phyloP scores from a whole-genome alignment of 2,888 invertebrate genomes.

The Heliconius hortense region DNA sequence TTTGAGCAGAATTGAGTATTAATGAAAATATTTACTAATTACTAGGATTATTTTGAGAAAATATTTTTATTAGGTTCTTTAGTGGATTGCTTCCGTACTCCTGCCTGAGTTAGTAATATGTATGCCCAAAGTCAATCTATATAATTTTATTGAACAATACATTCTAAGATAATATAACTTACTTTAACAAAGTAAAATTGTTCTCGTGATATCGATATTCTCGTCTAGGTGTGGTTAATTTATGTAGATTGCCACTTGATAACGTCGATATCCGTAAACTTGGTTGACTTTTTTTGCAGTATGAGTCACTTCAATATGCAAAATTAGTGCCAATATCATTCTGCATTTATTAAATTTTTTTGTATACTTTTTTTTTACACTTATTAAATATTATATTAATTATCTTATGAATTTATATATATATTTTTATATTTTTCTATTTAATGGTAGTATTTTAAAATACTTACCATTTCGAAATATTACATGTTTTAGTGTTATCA shows the following conservation, averaged over 20 bases:
- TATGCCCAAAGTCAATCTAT: not conserved
- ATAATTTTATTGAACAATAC: not conserved
- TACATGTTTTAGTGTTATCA: not conserved
- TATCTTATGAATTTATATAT: not conserved
- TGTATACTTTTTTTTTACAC: not conserved
- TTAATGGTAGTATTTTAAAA: not conserved
- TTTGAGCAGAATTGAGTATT: not conserved
- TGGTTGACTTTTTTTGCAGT: not conserved
- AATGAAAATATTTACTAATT: not conserved
- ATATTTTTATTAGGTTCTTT: not conserved
- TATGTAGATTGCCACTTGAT: constrained; percentile 9
- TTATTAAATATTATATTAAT: not conserved
- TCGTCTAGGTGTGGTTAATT: constrained; percentile 5
- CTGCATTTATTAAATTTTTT: not conserved
- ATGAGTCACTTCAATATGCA: constrained; percentile 12
- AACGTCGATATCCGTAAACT: constrained; percentile 14
- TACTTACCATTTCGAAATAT: not conserved
- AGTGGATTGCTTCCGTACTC: not conserved
- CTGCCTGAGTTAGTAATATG: not conserved
- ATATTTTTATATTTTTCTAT: not conserved
- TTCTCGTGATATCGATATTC: constrained; percentile 10
- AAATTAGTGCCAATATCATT: not conserved
- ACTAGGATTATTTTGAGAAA: not conserved
- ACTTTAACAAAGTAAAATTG: constrained; percentile 9
- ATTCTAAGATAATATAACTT: not conserved